phyloP scores from a whole-genome alignment of 2,113 vertebrate genomes.

The Nettapus auritus region DNA sequence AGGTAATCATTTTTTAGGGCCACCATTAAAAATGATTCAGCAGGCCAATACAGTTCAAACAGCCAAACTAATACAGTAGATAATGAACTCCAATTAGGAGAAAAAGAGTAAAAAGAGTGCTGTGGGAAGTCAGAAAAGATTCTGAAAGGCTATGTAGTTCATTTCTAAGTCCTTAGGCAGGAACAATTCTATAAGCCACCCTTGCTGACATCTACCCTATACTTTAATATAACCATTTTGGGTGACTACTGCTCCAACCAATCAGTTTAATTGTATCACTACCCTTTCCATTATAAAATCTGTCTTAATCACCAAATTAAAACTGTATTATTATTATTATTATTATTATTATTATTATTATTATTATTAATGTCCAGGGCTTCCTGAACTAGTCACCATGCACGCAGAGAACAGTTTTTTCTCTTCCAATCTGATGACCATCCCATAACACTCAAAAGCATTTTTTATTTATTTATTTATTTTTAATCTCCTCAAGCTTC shows the following conservation, averaged over 20 bases:
- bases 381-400: background rate
- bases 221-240: background rate
- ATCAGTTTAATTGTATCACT: background rate
- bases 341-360: no score
- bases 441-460: background rate
- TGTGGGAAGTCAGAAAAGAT: background rate
- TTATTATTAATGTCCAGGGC: background rate
- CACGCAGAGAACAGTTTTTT: background rate
- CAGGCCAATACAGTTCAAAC: background rate
- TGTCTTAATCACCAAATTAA: background rate
- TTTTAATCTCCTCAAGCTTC: background rate
- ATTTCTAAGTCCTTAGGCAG: background rate
- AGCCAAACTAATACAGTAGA: background rate
- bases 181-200: background rate
- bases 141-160: background rate
- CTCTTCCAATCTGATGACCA: background rate
- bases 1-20: background rate
- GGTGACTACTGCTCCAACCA: background rate
- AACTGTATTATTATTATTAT: no score
- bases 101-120: background rate
- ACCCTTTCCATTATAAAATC: background rate
- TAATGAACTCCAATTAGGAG: background rate
- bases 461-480: accelerated
- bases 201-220: background rate
- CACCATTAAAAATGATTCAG: background rate